Evolutionary conservation across 2,888 invertebrate genomes (phyloP).

Genomic region (Agrochola macilenta): DNA sequence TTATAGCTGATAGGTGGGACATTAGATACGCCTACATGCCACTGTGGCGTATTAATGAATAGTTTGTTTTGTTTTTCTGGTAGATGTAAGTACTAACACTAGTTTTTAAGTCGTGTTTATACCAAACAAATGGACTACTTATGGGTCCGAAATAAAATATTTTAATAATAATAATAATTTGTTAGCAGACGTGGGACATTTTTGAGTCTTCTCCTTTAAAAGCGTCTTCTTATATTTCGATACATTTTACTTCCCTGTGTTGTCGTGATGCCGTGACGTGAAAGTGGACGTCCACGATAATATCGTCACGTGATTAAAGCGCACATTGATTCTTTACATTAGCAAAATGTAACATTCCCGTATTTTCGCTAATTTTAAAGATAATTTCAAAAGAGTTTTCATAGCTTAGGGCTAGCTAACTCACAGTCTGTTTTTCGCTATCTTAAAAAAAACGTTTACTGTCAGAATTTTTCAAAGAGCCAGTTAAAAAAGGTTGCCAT

Average conservation of each 20-base stretch:
- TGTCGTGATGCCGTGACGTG: neutral
- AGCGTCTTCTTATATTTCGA: neutral
- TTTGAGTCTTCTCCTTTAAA: neutral
- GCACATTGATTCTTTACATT: neutral
- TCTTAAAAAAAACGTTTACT: neutral
- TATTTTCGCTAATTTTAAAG: conserved; percentile 8
- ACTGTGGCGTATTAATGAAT: no score
- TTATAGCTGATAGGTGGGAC: no score
- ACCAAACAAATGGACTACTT: no score
- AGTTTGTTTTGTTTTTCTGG: no score
- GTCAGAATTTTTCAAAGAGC: conserved; percentile 11
- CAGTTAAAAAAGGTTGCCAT: conserved; percentile 4
- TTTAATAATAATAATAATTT: no score
- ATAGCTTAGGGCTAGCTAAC: neutral
- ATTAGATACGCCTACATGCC: no score
- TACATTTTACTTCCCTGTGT: neutral
- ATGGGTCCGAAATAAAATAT: no score
- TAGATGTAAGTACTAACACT: no score
- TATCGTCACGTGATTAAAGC: neutral
- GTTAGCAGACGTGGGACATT: no score
- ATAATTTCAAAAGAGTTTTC: conserved; percentile 5
- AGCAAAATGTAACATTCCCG: neutral
- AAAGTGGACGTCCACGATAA: neutral
- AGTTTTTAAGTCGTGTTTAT: no score
- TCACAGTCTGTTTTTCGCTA: neutral